Base-by-base conservation (phyloP, 1,140 invertebrate species). In the Aphelinus certus region DNA sequence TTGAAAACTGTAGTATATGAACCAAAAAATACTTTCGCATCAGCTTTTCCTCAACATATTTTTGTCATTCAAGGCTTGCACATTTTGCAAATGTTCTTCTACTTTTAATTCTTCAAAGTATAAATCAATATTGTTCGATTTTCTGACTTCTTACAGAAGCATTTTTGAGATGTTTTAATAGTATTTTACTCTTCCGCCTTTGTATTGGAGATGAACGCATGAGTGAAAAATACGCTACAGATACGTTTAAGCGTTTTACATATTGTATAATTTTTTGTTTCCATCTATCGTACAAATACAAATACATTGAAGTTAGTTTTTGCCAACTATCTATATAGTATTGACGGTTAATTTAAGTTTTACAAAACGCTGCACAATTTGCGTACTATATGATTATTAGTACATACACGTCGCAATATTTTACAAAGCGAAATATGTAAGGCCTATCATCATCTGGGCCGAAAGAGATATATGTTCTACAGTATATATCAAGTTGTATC, bases 261-360 rank as follows among this genome's bases (percentile, higher is more conserved):
- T 26, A 57, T 72, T 48, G 46, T 73, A 10, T 47, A 63, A 53
- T 55, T 74, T 65, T 48, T 62, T 53, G 2, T 63, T 70, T 70
- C 70, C 48, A 66, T 66, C 68, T 71, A 75, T 75, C 53, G 60
- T 75, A 75, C 73, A 74, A 68, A 74, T 74, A 68, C 73, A 75
- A 69, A 69, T 64, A 70, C 66, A 64, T 69, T 64, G n/a, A 68
- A 68, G 26, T 67, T 75, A 0, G 9, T 43, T 51, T 7, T 7
- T 65, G 26, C 26, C 43, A 71, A 70, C 66, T 70, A 67, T 67
- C 57, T 68, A 68, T 65, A 53, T 69, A 58, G 45, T 75, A 70
- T 49, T 66, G 49, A 70, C 7, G 10, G 60, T 71, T 65, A 71
- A 65, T 71, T n/a, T 51, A 71, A 70, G 68, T 70, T 75, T 75